Conservation (phyloP, 2,797 vertebrate species). For the Nasua narica region DNA sequence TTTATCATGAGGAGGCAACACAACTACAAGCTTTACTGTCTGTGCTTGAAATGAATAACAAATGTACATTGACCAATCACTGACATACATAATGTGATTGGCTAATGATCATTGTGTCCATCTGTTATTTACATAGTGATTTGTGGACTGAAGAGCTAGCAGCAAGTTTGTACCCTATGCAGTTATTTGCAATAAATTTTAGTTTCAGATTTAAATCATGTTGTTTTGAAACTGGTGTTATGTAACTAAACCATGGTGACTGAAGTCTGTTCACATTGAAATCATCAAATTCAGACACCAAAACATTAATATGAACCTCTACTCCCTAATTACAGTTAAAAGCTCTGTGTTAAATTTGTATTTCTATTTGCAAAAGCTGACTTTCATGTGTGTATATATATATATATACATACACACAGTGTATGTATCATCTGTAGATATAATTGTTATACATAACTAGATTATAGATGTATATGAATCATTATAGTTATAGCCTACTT, state of each 20-base stretch:
- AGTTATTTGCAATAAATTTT: neutral
- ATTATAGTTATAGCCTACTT: neutral
- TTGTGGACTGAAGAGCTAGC: neutral
- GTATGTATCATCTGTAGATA: neutral
- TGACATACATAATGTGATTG: neutral
- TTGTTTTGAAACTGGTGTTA: neutral
- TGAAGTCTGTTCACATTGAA: neutral
- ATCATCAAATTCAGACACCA: neutral
- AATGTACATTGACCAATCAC: neutral
- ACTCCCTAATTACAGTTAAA: neutral
- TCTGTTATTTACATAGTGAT: neutral
- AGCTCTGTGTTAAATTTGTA: neutral
- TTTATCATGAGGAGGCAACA: neutral
- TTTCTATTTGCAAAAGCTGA: neutral
- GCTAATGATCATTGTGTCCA: neutral
- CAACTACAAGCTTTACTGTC: neutral
- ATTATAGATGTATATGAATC: neutral
- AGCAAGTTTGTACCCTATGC: neutral
- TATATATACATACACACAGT: neutral
- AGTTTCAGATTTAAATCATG: neutral
- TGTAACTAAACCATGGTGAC: neutral
- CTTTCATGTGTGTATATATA: neutral
- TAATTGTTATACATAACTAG: neutral
- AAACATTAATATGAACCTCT: neutral
- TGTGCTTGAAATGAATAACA: neutral